A percentile compares a stretch with the other conserved stretches of the same genome.
These are phyloP conservation scores for Plecturocebus donacophilus DNA, from an alignment of 2,113 vertebrate species.

Conservation along the genomic window DNA sequence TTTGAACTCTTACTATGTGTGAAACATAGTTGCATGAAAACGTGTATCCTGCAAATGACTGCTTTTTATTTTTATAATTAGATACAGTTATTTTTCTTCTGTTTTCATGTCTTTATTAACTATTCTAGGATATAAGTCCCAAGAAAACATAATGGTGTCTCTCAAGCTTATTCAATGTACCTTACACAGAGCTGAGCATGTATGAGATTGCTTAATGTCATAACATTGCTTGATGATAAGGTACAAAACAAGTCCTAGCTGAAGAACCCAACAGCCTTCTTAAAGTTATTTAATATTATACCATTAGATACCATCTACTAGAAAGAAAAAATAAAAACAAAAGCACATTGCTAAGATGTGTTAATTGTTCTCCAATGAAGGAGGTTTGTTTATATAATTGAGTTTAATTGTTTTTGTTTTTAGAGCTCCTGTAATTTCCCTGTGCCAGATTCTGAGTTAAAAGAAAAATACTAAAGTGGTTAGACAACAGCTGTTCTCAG, in stretches of 20 bases:
- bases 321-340: neutral
- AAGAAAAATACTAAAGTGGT: slow-evolving; percentile 36
- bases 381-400: slow-evolving; percentile 73
- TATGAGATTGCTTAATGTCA: neutral
- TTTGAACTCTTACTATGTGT: neutral
- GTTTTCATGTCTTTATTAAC: neutral
- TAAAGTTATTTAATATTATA: neutral
- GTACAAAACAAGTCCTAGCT: neutral
- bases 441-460: slow-evolving; percentile 64
- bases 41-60: neutral
- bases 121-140: neutral
- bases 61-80: neutral
- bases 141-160: neutral
- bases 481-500: slow-evolving; percentile 52
- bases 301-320: neutral
- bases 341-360: slow-evolving; percentile 21
- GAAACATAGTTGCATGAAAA: neutral
- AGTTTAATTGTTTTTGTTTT: slow-evolving; percentile 70
- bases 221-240: neutral
- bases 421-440: slow-evolving; percentile 60
- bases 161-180: neutral
- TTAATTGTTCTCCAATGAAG: slow-evolving; percentile 43
- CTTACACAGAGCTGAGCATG: neutral
- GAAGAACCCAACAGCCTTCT: neutral
- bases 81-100: neutral